Evolutionary conservation across 2,113 vertebrate genomes (phyloP).

Genomic region (Pelvicachromis taeniatus): DNA sequence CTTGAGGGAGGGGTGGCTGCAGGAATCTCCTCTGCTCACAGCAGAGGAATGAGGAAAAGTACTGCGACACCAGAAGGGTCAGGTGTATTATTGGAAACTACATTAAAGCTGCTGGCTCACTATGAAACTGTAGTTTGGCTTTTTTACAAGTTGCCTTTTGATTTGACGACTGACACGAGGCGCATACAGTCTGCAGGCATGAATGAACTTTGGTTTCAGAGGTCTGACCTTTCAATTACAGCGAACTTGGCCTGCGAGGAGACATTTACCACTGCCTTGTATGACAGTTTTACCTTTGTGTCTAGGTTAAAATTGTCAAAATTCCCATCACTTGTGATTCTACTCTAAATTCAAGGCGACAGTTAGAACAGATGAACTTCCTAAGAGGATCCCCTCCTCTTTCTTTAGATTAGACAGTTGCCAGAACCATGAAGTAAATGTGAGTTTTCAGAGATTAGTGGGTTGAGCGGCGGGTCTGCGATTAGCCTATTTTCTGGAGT

Average conservation of each 20-base stretch:
- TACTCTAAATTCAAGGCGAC: neutral
- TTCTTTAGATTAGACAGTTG: neutral
- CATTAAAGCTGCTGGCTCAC: neutral
- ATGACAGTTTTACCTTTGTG: neutral
- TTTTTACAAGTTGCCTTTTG: neutral
- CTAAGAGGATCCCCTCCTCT: neutral
- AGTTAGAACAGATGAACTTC: neutral
- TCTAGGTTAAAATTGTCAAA: neutral
- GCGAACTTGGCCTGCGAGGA: neutral
- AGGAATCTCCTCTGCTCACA: neutral
- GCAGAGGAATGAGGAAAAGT: neutral
- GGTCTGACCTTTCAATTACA: slow-evolving; percentile 33
- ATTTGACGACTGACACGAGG: neutral
- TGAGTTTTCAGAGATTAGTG: slow-evolving; percentile 17
- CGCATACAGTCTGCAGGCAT: neutral
- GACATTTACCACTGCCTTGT: neutral
- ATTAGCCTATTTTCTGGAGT: slow-evolving; percentile 29
- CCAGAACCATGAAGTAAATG: neutral
- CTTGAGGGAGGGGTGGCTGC: slow-evolving; percentile 18
- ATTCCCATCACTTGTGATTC: neutral
- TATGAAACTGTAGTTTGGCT: neutral
- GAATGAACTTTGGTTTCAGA: slow-evolving; percentile 6
- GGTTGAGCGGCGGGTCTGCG: neutral
- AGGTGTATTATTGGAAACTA: neutral
- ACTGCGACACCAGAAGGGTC: neutral